Evolutionary conservation across 1,140 invertebrate genomes (phyloP).

Genomic region (Psix sp.): DNA sequence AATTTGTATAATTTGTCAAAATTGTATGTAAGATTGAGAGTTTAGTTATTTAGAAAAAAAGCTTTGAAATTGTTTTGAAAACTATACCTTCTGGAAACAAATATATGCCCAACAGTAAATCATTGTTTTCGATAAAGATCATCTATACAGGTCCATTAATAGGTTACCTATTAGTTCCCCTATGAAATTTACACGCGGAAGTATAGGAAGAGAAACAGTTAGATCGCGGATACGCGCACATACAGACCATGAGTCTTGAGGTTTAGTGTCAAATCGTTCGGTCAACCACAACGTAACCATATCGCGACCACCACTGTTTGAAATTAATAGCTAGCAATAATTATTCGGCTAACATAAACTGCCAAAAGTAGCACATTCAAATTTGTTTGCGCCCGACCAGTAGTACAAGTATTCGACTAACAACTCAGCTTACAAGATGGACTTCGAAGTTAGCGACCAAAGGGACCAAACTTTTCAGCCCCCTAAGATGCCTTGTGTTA

Average conservation of each 20-base stretch:
- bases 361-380: constrained; percentile 33
- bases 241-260: constrained; percentile 19
- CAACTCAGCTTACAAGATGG: constrained; percentile 48
- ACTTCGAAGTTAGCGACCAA: constrained; percentile 65
- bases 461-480: constrained; percentile 68
- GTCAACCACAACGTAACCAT: constrained; percentile 72
- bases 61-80: no score
- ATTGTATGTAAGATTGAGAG: no score
- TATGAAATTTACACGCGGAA: constrained; percentile 37
- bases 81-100: no score
- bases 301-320: constrained; percentile 62
- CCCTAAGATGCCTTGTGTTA: constrained; percentile 61
- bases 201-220: constrained; percentile 25
- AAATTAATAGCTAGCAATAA: constrained; percentile 55
- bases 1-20: no score
- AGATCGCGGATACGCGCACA: constrained; percentile 30
- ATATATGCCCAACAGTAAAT: constrained; percentile 2
- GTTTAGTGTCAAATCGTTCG: constrained; percentile 68
- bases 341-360: constrained; percentile 49
- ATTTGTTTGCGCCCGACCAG: constrained; percentile 35
- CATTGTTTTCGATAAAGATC: constrained; percentile 12
- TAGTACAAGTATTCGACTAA: constrained; percentile 30
- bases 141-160: constrained; percentile 34
- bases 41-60: no score
- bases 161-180: constrained; percentile 31